Conservation (phyloP, 1,140 invertebrate genomes). For the Cherax quadricarinatus region DNA sequence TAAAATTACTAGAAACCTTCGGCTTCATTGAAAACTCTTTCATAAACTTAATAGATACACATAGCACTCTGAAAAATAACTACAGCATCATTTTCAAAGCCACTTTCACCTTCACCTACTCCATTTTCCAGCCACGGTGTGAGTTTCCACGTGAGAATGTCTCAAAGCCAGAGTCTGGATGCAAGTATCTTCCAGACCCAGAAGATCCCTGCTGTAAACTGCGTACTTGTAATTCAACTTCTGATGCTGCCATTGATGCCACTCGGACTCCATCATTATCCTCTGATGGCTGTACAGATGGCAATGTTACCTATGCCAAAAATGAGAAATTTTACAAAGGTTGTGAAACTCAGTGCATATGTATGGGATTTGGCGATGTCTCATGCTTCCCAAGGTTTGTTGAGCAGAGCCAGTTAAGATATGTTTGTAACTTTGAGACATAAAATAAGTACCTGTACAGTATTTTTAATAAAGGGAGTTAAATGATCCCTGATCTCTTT, state of each 20-base stretch:
- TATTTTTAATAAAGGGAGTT: too few species aligned
- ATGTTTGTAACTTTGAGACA: too few species aligned
- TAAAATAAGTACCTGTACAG: too few species aligned
- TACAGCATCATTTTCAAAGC: not conserved
- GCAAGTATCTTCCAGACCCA: constrained; percentile 74
- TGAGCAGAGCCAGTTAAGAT: not conserved
- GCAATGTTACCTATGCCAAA: constrained; percentile 84
- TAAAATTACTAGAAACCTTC: too few species aligned
- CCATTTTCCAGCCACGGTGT: constrained; percentile 52
- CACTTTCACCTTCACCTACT: not conserved
- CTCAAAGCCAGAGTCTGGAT: constrained; percentile 53
- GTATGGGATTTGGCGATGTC: constrained; percentile 84
- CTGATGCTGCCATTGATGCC: constrained; percentile 32
- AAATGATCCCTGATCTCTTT: too few species aligned
- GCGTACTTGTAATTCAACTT: constrained; percentile 75
- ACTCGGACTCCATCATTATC: constrained; percentile 74
- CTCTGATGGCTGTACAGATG: constrained; percentile 84
- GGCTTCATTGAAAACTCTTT: too few species aligned
- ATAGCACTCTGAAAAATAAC: too few species aligned
- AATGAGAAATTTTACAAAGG: constrained; percentile 87
- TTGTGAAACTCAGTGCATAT: constrained; percentile 87
- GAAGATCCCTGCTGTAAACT: constrained; percentile 77
- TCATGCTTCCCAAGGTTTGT: constrained; percentile 84
- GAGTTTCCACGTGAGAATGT: constrained; percentile 44
- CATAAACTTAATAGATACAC: too few species aligned